Conservation (phyloP, 2,113 vertebrate genomes). For the Falcunculus frontatus region DNA sequence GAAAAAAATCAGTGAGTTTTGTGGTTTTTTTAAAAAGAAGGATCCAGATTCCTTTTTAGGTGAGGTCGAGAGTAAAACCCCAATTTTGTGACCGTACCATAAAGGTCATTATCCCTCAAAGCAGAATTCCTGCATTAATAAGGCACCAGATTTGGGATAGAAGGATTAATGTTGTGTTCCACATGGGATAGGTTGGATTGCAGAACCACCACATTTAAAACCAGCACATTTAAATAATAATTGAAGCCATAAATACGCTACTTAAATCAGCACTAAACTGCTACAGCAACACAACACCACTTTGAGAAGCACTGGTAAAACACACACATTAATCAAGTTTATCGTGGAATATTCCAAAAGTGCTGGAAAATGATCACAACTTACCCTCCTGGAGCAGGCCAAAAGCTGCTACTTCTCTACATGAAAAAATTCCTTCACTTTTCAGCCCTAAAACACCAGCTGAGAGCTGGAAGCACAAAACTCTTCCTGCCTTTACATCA, state of each 20-base stretch:
- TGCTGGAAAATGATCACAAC: background rate
- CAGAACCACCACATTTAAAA: background rate
- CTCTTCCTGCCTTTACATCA: background rate
- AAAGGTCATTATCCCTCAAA: background rate
- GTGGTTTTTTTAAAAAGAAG: rapidly evolving
- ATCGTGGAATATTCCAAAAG: background rate
- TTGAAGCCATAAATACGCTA: rapidly evolving
- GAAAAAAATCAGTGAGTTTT: too few relatives aligned
- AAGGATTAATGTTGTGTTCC: rapidly evolving
- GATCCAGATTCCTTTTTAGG: background rate
- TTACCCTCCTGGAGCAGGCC: background rate
- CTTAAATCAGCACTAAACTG: background rate
- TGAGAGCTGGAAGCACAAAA: background rate
- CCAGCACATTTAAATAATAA: rapidly evolving
- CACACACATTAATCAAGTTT: background rate
- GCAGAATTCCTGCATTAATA: rapidly evolving
- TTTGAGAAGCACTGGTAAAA: background rate
- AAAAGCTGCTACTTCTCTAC: background rate
- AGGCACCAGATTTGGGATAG: rapidly evolving
- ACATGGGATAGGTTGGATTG: rapidly evolving
- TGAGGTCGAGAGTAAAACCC: background rate
- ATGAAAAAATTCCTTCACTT: background rate
- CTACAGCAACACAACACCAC: background rate
- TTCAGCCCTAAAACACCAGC: background rate
- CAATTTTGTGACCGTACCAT: background rate